Percentiles rank a stretch among this genome's conserved stretches.
These are phyloP conservation scores for Pseudorhombus dupliciocellatus DNA, from an alignment of 2,113 vertebrate species.

Conservation along the genomic window DNA sequence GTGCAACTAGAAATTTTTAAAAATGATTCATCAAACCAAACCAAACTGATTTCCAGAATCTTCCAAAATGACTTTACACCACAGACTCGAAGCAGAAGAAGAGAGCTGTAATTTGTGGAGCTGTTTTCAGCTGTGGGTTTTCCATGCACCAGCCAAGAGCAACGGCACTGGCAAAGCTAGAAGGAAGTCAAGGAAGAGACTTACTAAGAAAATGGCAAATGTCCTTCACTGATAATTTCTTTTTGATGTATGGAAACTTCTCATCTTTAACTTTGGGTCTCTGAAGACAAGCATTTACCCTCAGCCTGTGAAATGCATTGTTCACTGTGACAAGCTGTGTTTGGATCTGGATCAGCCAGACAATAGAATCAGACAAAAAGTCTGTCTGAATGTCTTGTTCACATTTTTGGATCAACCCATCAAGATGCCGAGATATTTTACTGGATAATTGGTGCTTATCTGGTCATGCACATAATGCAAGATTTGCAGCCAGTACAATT, in stretches of 20 bases:
- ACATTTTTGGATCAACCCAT: no score
- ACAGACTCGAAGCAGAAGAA: neutral
- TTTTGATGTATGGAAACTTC: neutral
- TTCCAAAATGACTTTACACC: conserved; percentile 4
- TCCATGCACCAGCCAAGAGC: neutral
- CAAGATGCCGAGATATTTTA: no score
- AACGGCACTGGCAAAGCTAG: neutral
- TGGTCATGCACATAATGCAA: no score
- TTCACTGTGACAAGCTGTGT: no score
- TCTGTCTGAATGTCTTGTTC: no score
- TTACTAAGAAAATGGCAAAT: neutral
- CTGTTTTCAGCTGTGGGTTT: neutral
- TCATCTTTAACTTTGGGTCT: neutral
- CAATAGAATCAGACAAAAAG: no score
- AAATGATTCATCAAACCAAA: conserved; percentile 1
- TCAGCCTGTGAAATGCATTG: neutral
- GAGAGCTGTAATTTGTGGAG: conserved; percentile 8
- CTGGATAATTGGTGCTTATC: no score
- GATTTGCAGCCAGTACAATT: neutral
- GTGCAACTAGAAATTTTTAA: no score
- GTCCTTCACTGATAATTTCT: neutral
- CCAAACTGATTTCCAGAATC: conserved; percentile 1
- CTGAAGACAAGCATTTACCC: neutral
- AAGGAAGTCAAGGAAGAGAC: neutral
- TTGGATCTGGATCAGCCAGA: no score